phyloP scores from a whole-genome alignment of 23 tunicate species.

The Halocynthia roretzi region DNA sequence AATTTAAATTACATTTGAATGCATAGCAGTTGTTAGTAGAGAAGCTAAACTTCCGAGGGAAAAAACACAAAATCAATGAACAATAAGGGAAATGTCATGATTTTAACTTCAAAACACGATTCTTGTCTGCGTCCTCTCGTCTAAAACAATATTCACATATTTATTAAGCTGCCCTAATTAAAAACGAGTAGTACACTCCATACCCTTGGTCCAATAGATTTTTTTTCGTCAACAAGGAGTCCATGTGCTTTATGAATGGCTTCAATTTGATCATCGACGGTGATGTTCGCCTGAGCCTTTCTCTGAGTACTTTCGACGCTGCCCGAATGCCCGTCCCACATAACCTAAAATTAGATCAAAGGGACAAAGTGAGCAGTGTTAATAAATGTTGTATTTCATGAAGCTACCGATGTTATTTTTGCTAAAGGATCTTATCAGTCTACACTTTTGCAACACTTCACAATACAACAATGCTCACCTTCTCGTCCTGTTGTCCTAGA shows the following conservation, averaged over 20 bases:
- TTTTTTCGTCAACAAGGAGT: slow-evolving; percentile 55
- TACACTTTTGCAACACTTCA: background rate
- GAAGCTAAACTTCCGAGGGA: too few relatives aligned
- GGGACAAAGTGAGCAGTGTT: background rate
- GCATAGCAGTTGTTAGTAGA: background rate
- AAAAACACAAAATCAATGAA: too few relatives aligned
- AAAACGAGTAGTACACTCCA: background rate
- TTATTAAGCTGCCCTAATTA: too few relatives aligned
- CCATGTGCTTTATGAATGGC: slow-evolving; percentile 86
- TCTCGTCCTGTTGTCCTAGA: slow-evolving; percentile 1
- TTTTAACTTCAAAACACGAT: too few relatives aligned
- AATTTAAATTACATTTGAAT: too few relatives aligned
- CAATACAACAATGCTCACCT: background rate
- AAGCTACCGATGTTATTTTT: background rate
- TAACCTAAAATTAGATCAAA: slow-evolving; percentile 4
- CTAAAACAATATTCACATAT: too few relatives aligned
- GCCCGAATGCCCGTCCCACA: slow-evolving; percentile 93
- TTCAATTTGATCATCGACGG: slow-evolving; percentile 67
- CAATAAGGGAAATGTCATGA: too few relatives aligned
- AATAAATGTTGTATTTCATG: background rate
- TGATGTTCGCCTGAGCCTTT: slow-evolving; percentile 59
- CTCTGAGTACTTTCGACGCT: slow-evolving; percentile 48
- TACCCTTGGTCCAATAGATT: slow-evolving; percentile 81
- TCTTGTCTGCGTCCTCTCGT: too few relatives aligned
- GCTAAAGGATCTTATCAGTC: background rate